Evolutionary conservation across 2,797 vertebrate species (phyloP).

Genomic region (Pantherophis vulpinus): DNA sequence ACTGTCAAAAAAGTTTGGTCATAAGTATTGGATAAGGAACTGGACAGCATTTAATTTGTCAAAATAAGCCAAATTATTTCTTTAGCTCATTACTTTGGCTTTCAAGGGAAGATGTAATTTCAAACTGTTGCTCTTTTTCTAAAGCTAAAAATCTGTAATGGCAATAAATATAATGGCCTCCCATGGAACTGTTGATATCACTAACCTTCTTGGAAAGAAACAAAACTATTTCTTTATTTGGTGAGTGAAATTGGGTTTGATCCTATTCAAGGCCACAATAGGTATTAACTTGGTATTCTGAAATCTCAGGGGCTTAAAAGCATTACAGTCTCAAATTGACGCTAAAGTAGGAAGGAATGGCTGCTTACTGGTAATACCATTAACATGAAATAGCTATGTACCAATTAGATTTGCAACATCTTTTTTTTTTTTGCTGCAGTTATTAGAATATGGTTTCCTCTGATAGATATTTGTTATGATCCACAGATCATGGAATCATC

Average conservation of each 20-base stretch:
- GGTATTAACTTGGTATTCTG: slow-evolving; percentile 22
- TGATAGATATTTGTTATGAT: slow-evolving; percentile 54
- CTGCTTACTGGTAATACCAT: slow-evolving; percentile 17
- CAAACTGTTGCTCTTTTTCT: slow-evolving; percentile 23
- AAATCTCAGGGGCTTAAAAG: slow-evolving; percentile 37
- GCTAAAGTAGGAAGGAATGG: slow-evolving; percentile 22
- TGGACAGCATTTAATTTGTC: slow-evolving; percentile 22
- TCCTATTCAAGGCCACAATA: slow-evolving; percentile 10
- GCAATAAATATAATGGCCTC: background rate
- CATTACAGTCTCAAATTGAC: slow-evolving; percentile 39
- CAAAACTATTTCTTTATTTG: background rate
- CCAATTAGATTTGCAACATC: slow-evolving; percentile 28
- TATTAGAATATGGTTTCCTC: slow-evolving; percentile 20
- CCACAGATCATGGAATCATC: slow-evolving; percentile 97
- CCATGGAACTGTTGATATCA: slow-evolving; percentile 21
- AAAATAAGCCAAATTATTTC: slow-evolving; percentile 12
- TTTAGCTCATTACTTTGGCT: slow-evolving; percentile 34
- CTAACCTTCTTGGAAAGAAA: background rate
- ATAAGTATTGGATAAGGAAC: slow-evolving; percentile 32
- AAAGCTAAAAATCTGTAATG: slow-evolving; percentile 31
- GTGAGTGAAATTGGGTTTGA: slow-evolving; percentile 8
- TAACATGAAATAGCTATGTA: background rate
- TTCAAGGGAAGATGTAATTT: slow-evolving; percentile 1
- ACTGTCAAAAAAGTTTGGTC: slow-evolving; percentile 74
- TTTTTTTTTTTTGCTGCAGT: slow-evolving; percentile 40